These are phyloP conservation scores for Dermolepida albohirtum DNA, from an alignment of 2,888 invertebrate species.

Conservation along the genomic window DNA sequence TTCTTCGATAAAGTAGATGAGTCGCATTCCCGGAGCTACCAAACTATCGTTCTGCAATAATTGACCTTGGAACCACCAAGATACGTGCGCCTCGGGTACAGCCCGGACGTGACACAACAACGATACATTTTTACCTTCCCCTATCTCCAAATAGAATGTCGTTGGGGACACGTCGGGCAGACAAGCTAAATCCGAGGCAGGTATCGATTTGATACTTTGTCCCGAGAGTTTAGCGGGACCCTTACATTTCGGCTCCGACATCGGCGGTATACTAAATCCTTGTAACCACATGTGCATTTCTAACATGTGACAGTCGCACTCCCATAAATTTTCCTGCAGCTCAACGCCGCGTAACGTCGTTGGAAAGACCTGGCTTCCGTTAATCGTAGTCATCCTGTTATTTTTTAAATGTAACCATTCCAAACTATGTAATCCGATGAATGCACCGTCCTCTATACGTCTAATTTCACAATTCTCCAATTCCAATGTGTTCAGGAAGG, in stretches of 20 bases:
- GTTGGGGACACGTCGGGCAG: conserved; percentile 82
- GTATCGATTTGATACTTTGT: conserved; percentile 75
- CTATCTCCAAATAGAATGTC: conserved; percentile 80
- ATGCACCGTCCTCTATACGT: conserved; percentile 81
- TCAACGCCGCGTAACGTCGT: conserved; percentile 82
- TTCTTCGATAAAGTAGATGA: conserved; percentile 79
- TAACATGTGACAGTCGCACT: conserved; percentile 85
- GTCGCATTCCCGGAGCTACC: conserved; percentile 74
- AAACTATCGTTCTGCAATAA: conserved; percentile 81
- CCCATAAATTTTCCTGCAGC: conserved; percentile 89
- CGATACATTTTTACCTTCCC: conserved; percentile 84
- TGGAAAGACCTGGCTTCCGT: conserved; percentile 79
- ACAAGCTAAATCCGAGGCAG: conserved; percentile 81
- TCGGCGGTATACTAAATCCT: conserved; percentile 81
- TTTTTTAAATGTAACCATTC: conserved; percentile 88
- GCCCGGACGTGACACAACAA: conserved; percentile 84
- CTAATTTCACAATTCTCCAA: conserved; percentile 84
- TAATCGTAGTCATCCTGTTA: conserved; percentile 80
- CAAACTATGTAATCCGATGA: conserved; percentile 82
- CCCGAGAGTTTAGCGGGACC: conserved; percentile 76
- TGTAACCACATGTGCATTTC: conserved; percentile 83
- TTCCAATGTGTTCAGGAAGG: conserved; percentile 83
- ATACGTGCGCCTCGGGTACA: conserved; percentile 82
- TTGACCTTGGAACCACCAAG: conserved; percentile 87
- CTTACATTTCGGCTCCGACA: conserved; percentile 82